Evolutionary conservation across 2,797 vertebrate species (phyloP).

Genomic region (Esox masquinongy): DNA sequence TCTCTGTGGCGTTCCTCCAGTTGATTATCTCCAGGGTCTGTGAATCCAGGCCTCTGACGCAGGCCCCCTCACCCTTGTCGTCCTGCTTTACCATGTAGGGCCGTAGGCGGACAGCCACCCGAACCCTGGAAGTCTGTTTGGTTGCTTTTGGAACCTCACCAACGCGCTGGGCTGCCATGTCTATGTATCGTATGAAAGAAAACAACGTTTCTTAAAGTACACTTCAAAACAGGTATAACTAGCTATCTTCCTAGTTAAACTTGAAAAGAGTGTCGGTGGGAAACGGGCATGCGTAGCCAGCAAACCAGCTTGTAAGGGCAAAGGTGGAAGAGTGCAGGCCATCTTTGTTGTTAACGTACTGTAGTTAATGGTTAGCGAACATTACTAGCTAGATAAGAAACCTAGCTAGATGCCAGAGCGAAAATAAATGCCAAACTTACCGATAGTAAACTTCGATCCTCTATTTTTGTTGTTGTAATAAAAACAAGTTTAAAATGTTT

Average conservation of each 20-base stretch:
- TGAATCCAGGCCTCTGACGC: constrained; percentile 82
- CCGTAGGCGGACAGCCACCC: constrained; percentile 86
- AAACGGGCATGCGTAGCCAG: not conserved
- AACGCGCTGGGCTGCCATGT: constrained; percentile 78
- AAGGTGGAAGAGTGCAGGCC: not conserved
- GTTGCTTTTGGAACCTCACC: constrained; percentile 49
- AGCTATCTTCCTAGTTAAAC: not conserved
- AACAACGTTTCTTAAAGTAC: too few species aligned
- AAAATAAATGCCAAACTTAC: not conserved
- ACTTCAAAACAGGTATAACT: not conserved
- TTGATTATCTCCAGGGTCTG: constrained; percentile 85
- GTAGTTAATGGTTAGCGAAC: not conserved
- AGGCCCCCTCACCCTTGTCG: constrained; percentile 70
- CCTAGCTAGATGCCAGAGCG: not conserved
- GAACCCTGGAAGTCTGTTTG: constrained; percentile 75
- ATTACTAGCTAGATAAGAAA: not conserved
- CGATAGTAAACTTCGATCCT: not conserved
- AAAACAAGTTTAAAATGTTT: not conserved
- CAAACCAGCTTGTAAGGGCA: not conserved
- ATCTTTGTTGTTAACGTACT: not conserved
- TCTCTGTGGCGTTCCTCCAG: constrained; percentile 88
- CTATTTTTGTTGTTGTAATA: not conserved
- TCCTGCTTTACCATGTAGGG: constrained; percentile 76
- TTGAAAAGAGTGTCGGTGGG: too few species aligned
- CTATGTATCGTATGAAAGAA: not conserved